Evolutionary conservation across 2,113 vertebrate species (phyloP).

Genomic region (Crotalus tigris): DNA sequence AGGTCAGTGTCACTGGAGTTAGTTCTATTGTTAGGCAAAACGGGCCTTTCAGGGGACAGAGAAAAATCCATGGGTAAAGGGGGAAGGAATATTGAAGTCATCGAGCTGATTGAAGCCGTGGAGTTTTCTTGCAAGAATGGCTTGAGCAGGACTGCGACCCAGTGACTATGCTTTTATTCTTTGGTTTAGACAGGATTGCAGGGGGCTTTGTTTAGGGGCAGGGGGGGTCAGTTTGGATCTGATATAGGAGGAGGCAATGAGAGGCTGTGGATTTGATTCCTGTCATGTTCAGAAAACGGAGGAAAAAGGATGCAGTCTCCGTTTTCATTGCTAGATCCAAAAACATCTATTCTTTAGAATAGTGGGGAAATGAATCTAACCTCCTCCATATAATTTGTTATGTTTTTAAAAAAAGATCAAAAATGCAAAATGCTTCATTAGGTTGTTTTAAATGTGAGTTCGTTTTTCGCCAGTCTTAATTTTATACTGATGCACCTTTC

Average conservation of each 20-base stretch:
- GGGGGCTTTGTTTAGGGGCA: background rate
- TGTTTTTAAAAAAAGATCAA: background rate
- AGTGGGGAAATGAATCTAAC: background rate
- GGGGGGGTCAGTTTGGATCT: background rate
- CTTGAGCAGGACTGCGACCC: background rate
- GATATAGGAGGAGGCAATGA: background rate
- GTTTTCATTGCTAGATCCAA: background rate
- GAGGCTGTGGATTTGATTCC: background rate
- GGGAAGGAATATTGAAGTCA: background rate
- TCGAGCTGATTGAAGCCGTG: background rate
- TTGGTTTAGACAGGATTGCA: background rate
- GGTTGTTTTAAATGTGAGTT: background rate
- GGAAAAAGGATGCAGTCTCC: background rate
- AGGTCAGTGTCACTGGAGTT: background rate
- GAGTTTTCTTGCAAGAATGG: background rate
- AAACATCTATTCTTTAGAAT: background rate
- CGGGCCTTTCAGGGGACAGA: background rate
- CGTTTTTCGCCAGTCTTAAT: background rate
- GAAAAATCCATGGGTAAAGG: background rate
- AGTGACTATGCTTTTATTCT: background rate
- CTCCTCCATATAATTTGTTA: background rate
- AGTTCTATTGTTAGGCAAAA: background rate
- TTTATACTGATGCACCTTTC: constrained; percentile 1
- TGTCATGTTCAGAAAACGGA: background rate
- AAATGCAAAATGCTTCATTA: background rate